Conservation (phyloP, 2,888 invertebrate species). For the Cenopis cana region DNA sequence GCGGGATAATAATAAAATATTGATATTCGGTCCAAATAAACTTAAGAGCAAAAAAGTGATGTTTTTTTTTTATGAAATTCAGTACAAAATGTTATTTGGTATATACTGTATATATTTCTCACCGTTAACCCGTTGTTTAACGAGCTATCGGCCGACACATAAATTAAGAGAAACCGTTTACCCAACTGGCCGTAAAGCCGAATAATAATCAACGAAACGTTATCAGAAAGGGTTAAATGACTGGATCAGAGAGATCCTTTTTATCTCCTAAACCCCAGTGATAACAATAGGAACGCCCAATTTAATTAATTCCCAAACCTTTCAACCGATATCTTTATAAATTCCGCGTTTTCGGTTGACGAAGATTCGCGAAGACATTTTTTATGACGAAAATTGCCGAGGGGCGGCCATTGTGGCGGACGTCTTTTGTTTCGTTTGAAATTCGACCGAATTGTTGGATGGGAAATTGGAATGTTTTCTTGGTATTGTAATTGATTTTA, state of each 20-base stretch:
- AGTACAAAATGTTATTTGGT: too few relatives aligned
- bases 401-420: conserved; percentile 45
- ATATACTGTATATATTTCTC: background rate
- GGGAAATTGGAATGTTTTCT: conserved; percentile 41
- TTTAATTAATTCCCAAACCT: conserved; percentile 43
- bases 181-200: conserved; percentile 23
- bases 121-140: conserved; percentile 1
- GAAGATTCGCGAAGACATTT: conserved; percentile 46
- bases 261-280: conserved; percentile 37
- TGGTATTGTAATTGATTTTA: conserved; percentile 31
- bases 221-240: conserved; percentile 35
- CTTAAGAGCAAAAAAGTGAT: too few relatives aligned
- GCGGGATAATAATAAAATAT: background rate
- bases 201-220: conserved; percentile 36
- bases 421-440: conserved; percentile 47
- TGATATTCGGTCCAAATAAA: too few relatives aligned
- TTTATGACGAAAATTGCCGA: conserved; percentile 49
- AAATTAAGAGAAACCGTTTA: conserved; percentile 17
- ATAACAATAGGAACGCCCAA: conserved; percentile 39
- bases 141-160: conserved; percentile 9
- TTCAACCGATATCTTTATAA: conserved; percentile 40
- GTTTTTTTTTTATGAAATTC: too few relatives aligned
- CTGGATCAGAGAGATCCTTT: conserved; percentile 29
- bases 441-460: conserved; percentile 31
- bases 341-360: conserved; percentile 41